Base-by-base conservation (phyloP, 2,797 vertebrate species). In the Oreonectes daqikongensis region DNA sequence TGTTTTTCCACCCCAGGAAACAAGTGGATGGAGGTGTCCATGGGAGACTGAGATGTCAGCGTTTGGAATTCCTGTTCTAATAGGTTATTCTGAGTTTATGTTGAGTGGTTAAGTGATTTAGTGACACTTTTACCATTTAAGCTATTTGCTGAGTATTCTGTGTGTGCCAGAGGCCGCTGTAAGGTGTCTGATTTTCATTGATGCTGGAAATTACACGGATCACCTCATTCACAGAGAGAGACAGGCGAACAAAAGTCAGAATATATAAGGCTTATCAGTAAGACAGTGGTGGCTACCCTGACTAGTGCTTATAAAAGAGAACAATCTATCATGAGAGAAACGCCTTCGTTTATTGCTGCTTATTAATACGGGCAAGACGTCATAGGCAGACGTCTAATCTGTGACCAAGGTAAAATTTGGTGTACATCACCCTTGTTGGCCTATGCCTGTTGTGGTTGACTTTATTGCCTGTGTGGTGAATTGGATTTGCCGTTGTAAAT, bases 301-400 rank as follows among this genome's bases (percentile, higher is more conserved):
- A 93, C 94, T 94, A 92, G 87, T 65, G 92, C 91, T 94, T 94
- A 94, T 94, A 59, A 38, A 38, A 30, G 2, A 52, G 44, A 72
- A 59, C 24, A 94, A 95, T 93, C 92, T 93, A 93, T 94, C 91
- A 92, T 92, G 92, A 92, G 93, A 95, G 94, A 94, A 93, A 32
- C 24, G 92, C 92, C 93, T 93, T 91, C 90, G 92, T 93, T 94
- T 95, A 94, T 94, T 94, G 94, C 92, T 92, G 20, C 93, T 94
- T 93, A 95, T 94, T 95, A 94, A 42, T 30, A 50, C 9, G 93
- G 92, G 92, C 92, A 92, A 93, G 93, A 85, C 83, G 90, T 91
- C 90, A 93, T n/a, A n/a, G n/a, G n/a, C n/a, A 93, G 93, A 85
- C 83, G 90, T 91, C 90, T 93, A 94, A 94, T 93, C 92, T 93